Evolutionary conservation across 37 sponge, comb jelly and placozoan species (phyloP).

Genomic region (Petrosia ficiformis): DNA sequence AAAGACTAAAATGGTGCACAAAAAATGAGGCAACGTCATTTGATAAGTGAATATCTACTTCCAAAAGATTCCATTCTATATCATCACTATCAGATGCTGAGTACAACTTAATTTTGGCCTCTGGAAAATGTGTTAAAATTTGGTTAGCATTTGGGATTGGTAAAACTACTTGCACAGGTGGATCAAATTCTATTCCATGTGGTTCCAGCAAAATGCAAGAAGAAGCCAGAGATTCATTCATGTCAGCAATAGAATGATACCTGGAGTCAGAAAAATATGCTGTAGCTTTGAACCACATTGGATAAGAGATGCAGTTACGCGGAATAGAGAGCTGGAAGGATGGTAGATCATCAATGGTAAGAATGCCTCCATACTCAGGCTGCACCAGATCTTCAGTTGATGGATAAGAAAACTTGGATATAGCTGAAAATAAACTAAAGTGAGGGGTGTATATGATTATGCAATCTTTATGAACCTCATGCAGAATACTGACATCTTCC

Average conservation of each 20-base stretch:
- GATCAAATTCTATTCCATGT: slow-evolving; percentile 35
- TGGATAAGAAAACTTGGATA: slow-evolving; percentile 15
- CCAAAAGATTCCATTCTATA: neutral
- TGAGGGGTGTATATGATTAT: slow-evolving; percentile 42
- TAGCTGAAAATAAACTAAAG: slow-evolving; percentile 61
- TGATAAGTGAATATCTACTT: neutral
- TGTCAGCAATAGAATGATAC: neutral
- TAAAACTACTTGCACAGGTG: slow-evolving; percentile 29
- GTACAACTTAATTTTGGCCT: slow-evolving; percentile 18
- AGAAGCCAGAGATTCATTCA: slow-evolving; percentile 30
- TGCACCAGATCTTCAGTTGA: neutral
- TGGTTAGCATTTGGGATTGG: slow-evolving; percentile 38
- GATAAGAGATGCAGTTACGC: neutral
- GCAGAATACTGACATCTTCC: neutral
- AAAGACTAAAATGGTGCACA: slow-evolving; percentile 51
- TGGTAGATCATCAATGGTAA: slow-evolving; percentile 33
- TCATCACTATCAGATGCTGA: neutral
- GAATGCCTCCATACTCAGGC: slow-evolving; percentile 13
- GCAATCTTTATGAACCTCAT: slow-evolving; percentile 28
- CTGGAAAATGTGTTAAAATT: neutral
- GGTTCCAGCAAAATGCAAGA: slow-evolving; percentile 56
- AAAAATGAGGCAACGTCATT: slow-evolving; percentile 18
- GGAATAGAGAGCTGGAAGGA: slow-evolving; percentile 33
- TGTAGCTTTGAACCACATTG: slow-evolving; percentile 14
- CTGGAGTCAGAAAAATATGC: slow-evolving; percentile 31